Base-by-base conservation (phyloP, 1,140 invertebrate genomes). In the Dryas iulia region DNA sequence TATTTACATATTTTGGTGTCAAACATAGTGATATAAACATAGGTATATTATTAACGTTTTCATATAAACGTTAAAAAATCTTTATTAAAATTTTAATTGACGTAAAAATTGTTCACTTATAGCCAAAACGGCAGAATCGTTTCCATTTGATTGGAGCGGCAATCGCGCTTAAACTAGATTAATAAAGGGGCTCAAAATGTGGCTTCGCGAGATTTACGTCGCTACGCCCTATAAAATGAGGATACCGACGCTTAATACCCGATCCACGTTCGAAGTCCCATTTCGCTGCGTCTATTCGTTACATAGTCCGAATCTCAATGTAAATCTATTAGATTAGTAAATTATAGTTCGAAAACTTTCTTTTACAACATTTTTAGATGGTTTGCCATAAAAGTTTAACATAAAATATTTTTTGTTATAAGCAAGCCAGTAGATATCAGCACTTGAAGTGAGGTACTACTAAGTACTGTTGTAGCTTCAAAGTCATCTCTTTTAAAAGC, bases 151-250 rank as follows among this genome's bases (percentile, higher is more conserved):
- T 77, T 74, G 72, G 72, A 73, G 68, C 70, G 76, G 70, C 70
- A 79, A 75, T 82, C 75, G 72, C 35, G 74, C 72, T 77, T 77
- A 82, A 81, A 82, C 73, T 60, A 78, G 76, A 78, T 81, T 84
- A 84, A 80, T 82, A 77, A 77, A 76, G 69, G 67, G 53, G 56
- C 53, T 59, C 71, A 52, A 69, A 77, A 69, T 67, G 71, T 71
- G 71, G 58, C 35, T 69, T 39, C 63, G 39, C 26, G 52, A 61
- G 62, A 69, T 68, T 72, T 64, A 67, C 53, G 33, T 24, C 8
- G 39, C 11, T 23, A 35, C 59, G 25, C 39, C 25, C 21, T 52
- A 31, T 52, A 59, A 69, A 69, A 68, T 68, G 66, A 24, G 52
- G 24, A 57, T 63, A 60, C 35, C 54, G 64, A 64, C 59, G 70